Evolutionary conservation across 1,140 invertebrate species (phyloP), one percentile per base, ranked within the genome.

Genomic region (Nephila pilipes): DNA sequence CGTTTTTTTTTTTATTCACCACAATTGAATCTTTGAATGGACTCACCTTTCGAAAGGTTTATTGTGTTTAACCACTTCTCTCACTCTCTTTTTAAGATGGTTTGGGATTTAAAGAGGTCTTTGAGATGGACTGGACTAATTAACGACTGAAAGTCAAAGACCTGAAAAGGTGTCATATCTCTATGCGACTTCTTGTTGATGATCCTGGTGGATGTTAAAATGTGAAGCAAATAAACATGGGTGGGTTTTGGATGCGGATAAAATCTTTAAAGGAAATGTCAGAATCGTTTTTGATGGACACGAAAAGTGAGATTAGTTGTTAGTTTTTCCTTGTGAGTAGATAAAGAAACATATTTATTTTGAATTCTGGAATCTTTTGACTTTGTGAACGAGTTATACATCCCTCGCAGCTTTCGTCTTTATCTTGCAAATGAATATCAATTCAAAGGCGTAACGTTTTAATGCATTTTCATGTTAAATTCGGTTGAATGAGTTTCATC

Each of bases 121-220:
- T 36, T 3, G 29, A 75, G 69, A 75, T 36, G 69, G 69, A 69
- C 63, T 69, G 25, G 63, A 75, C 69, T 75, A 75, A 75, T 75
- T 75, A 75, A 75, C 69, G 5, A 75, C 22, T 46, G n/a, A 46
- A 55, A 81, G 80, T 81, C 80, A 81, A 81, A 20, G 46, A 81
- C 80, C 80, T 55, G 36, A 54, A 81, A 81, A 81, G 80, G 80
- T 81, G 80, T 81, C 80, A 81, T 54, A 55, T 55, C 80, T 25
- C 80, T 0, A 25, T 55, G n/a, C 29, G 36, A 81, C 80, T 55
- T 36, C 63, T 69, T 22, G 22, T 16, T 22, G 10, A 25, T 25
- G 22, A 20, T 29, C 16, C 29, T 36, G 1, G 32, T 6, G 25
- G 75, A 22, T 36, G 38, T 38, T 80, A 38, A 38, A 80, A 80